Conservation (phyloP, 2,797 vertebrate genomes). For the Sphenodon punctatus region DNA sequence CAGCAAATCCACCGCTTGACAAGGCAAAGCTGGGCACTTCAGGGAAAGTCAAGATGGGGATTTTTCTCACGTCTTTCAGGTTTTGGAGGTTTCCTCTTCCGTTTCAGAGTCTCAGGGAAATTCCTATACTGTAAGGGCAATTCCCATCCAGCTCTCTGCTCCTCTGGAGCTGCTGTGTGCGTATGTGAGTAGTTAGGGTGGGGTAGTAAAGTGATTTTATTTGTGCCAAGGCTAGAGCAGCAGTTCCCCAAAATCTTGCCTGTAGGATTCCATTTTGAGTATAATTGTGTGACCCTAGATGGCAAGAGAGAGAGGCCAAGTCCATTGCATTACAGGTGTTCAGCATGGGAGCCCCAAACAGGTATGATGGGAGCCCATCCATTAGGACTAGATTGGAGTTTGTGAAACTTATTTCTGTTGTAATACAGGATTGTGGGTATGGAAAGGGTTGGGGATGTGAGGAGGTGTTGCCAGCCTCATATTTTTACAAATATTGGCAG, state of each 20-base stretch:
- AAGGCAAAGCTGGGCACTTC: neutral
- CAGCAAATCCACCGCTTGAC: neutral
- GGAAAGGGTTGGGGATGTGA: neutral
- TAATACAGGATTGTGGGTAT: neutral
- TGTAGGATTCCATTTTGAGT: too few relatives aligned
- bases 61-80: neutral
- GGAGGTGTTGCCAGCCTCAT: too few relatives aligned
- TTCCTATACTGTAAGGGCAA: neutral
- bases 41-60: neutral
- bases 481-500: too few relatives aligned
- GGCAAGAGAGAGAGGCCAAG: too few relatives aligned
- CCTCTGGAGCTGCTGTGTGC: too few relatives aligned
- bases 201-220: too few relatives aligned
- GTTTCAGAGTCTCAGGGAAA: neutral
- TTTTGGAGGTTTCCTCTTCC: neutral
- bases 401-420: neutral
- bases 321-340: neutral
- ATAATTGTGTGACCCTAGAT: too few relatives aligned
- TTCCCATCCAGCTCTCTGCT: neutral
- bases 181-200: too few relatives aligned
- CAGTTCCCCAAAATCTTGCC: too few relatives aligned
- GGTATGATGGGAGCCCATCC: neutral
- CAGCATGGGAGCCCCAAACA: neutral
- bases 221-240: too few relatives aligned
- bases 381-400: neutral